phyloP scores from a whole-genome alignment of 2,888 invertebrate species.

The Lingula anatina region DNA sequence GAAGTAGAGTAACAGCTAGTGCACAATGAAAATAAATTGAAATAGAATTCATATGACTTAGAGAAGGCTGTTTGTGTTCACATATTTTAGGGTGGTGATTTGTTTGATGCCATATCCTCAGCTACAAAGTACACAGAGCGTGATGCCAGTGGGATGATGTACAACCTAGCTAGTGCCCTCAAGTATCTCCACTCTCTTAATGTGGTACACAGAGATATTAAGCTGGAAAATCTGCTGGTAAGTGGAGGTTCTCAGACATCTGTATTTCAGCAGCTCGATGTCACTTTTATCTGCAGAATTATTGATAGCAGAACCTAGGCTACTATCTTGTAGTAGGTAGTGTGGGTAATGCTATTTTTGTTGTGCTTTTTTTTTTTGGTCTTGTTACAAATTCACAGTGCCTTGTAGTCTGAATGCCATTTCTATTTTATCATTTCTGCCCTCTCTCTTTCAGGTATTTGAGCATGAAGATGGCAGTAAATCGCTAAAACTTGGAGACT shows the following conservation, averaged over 20 bases:
- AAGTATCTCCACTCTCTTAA: constrained; percentile 88
- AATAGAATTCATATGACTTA: background rate
- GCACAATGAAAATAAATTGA: no score
- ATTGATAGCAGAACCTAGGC: no score
- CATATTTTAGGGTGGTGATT: constrained; percentile 80
- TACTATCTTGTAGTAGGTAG: constrained; percentile 9
- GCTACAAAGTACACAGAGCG: constrained; percentile 90
- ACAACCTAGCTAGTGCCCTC: constrained; percentile 82
- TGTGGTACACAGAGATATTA: constrained; percentile 97
- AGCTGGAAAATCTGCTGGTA: constrained; percentile 96
- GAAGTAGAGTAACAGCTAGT: no score
- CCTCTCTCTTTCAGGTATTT: constrained; percentile 50
- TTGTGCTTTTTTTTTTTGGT: no score
- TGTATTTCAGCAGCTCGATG: no score
- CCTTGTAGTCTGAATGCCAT: no score
- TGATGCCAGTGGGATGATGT: constrained; percentile 86
- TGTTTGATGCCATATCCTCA: constrained; percentile 93
- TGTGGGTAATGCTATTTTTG: background rate
- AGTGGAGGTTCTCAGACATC: no score
- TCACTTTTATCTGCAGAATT: no score
- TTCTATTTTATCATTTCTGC: constrained; percentile 1
- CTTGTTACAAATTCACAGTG: no score
- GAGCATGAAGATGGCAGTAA: constrained; percentile 52
- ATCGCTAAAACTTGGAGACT: constrained; percentile 89
- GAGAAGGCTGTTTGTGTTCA: constrained; percentile 8